These are phyloP conservation scores for Augochlora pura DNA, from an alignment of 1,140 invertebrate genomes.

Conservation along the genomic window DNA sequence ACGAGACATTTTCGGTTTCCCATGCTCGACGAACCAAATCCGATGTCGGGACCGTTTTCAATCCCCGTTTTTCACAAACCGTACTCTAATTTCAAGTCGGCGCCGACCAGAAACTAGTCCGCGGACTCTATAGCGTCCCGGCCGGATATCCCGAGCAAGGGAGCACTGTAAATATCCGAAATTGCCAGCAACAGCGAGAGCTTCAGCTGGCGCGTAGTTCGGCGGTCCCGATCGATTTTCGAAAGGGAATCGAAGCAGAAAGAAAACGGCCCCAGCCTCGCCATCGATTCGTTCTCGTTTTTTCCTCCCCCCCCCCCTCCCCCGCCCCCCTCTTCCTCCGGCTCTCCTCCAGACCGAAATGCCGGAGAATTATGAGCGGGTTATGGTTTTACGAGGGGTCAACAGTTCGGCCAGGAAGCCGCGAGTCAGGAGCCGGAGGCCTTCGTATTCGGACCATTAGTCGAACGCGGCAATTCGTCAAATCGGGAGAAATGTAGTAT, in stretches of 20 bases:
- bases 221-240: slow-evolving; percentile 25
- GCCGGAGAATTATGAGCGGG: slow-evolving; percentile 66
- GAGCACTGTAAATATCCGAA: no score
- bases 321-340: background rate
- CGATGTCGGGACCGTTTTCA: no score
- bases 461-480: slow-evolving; percentile 79
- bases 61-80: no score
- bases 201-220: no score
- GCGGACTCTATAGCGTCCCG: no score
- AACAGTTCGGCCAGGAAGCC: slow-evolving; percentile 61
- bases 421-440: slow-evolving; percentile 56
- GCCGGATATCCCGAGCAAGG: no score
- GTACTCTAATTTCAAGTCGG: no score
- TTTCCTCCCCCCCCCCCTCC: background rate
- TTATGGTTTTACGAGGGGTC: slow-evolving; percentile 71
- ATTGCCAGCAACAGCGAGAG: no score
- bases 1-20: no score
- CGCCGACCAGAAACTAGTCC: no score
- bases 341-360: slow-evolving; percentile 33
- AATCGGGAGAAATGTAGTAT: slow-evolving; percentile 81
- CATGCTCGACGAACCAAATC: no score
- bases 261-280: slow-evolving; percentile 25
- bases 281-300: slow-evolving; percentile 32
- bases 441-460: slow-evolving; percentile 78
- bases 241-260: slow-evolving; percentile 37